Conservation (phyloP, 2,888 invertebrate species). For the Hymenopus coronatus region DNA sequence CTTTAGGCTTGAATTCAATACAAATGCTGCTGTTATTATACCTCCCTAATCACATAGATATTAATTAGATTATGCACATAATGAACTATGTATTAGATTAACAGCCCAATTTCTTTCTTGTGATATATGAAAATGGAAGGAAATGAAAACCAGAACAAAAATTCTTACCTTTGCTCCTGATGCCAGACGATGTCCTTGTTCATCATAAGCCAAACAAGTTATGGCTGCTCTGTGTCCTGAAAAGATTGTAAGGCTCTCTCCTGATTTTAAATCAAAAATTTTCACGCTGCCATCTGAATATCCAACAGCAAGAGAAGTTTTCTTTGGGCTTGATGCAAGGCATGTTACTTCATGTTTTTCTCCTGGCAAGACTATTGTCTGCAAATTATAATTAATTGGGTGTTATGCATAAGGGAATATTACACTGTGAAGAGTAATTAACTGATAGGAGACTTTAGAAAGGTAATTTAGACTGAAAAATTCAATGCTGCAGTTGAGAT, state of each 20-base stretch:
- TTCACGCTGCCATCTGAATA: conserved; percentile 86
- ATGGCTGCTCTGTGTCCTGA: conserved; percentile 85
- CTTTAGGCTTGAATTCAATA: too few species aligned
- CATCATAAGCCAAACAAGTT: conserved; percentile 79
- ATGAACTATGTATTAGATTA: too few species aligned
- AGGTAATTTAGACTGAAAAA: too few species aligned
- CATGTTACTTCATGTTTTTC: conserved; percentile 77
- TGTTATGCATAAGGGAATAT: too few species aligned
- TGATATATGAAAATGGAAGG: too few species aligned
- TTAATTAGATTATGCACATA: too few species aligned
- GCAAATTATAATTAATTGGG: not conserved
- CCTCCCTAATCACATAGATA: too few species aligned
- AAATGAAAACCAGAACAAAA: not conserved
- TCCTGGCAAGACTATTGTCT: conserved; percentile 57
- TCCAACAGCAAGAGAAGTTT: conserved; percentile 81
- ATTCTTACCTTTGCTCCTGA: conserved; percentile 76
- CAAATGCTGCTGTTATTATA: too few species aligned
- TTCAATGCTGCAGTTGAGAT: too few species aligned
- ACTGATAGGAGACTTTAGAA: too few species aligned
- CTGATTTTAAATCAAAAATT: conserved; percentile 73
- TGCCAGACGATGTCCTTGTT: conserved; percentile 76
- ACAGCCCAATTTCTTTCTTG: too few species aligned
- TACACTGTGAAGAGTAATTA: too few species aligned
- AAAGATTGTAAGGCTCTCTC: conserved; percentile 69
- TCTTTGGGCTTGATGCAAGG: conserved; percentile 72